Evolutionary conservation across 2,797 vertebrate genomes (phyloP), one percentile per base, ranked within the genome.

Genomic region (Pangasius macronema): DNA sequence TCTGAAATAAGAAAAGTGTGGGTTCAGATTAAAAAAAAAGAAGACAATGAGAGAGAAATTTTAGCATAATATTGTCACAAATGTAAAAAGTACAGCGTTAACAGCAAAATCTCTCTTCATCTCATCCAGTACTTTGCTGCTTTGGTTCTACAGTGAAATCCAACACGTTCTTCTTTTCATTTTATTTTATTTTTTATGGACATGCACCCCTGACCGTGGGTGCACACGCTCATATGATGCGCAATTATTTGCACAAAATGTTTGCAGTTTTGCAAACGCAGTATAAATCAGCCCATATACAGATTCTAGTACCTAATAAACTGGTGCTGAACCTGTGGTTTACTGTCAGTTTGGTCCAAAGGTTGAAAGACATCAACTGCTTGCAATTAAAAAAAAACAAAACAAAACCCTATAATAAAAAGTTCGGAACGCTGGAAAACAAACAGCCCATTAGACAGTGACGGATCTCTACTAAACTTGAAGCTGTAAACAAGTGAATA

Each of bases 401-500:
- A 73, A 65, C 49, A 61, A n/a, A 46, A 8, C 0, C 46, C 46
- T 85, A 13, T 14, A 67, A 67, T 67, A 67, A 67, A 72, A 72
- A 42, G 39, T 20, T 81, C 27, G 51, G 33, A 61, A 88, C 27
- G 53, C 24, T 65, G 83, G 83, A 53, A 82, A 89, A 90, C 72
- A 88, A 89, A 87, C 49, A 79, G 80, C 85, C 57, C 42, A 65
- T 68, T 22, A 85, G 88, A 88, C 84, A 88, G 53, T 49, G 76
- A 81, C 61, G 8, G 86, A 49, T 72, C 55, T 88, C 53, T 81
- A 87, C 83, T 79, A 87, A 90, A 85, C 55, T 84, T 79, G 88
- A 88, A 90, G 88, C 91, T 91, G 91, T 92, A 92, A 92, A 90
- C 91, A 90, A 90, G 89, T 93, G 87, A 88, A 91, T 89, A 88